Conservation (phyloP, 1,140 invertebrate genomes). For the Arion vulgaris region DNA sequence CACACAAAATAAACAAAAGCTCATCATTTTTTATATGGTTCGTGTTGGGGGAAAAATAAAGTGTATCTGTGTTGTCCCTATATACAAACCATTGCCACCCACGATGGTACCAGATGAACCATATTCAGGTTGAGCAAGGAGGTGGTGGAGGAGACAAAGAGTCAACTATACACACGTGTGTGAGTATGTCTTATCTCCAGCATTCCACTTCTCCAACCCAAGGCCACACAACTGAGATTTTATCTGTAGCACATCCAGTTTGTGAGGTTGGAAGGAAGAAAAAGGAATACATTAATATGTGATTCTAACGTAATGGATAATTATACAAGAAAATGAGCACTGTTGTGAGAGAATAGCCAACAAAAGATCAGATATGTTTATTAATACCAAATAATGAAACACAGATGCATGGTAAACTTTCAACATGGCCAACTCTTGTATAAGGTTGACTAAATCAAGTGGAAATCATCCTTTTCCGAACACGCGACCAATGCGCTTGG, state of each 20-base stretch:
- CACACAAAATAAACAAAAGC: not conserved
- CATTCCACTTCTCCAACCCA: slow-evolving; percentile 42
- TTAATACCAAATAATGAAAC: too few species aligned
- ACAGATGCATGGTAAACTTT: too few species aligned
- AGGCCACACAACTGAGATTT: slow-evolving; percentile 30
- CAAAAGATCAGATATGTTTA: too few species aligned
- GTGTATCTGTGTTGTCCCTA: not conserved
- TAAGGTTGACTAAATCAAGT: too few species aligned
- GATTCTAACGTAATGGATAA: not conserved
- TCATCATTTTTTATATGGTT: not conserved
- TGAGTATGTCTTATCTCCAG: slow-evolving; percentile 36
- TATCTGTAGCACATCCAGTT: slow-evolving; percentile 43
- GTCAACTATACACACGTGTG: slow-evolving; percentile 29
- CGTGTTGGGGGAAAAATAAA: not conserved
- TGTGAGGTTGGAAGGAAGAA: slow-evolving; percentile 32
- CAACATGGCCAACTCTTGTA: too few species aligned
- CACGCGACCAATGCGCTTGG: too few species aligned
- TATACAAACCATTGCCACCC: slow-evolving; percentile 54
- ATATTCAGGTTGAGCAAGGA: slow-evolving; percentile 35
- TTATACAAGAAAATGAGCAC: not conserved
- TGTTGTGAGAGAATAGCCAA: too few species aligned
- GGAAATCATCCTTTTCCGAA: too few species aligned
- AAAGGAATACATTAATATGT: slow-evolving; percentile 29
- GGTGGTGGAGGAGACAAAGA: slow-evolving; percentile 41
- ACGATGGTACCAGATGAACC: slow-evolving; percentile 32